Evolutionary conservation across 2,888 invertebrate species (phyloP).

Genomic region (Clivina fossor): DNA sequence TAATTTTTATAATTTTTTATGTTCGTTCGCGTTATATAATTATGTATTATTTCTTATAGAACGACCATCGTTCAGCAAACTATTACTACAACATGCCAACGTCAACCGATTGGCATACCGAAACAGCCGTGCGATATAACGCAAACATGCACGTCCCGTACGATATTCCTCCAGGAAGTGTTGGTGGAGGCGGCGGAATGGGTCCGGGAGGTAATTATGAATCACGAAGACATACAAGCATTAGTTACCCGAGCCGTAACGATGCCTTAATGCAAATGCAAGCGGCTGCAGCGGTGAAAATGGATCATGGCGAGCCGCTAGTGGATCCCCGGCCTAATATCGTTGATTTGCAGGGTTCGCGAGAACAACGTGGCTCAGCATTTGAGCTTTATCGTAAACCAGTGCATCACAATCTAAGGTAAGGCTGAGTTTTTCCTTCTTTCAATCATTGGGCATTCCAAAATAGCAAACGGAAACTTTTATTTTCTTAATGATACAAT

Average conservation of each 20-base stretch:
- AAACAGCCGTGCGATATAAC: conserved; percentile 47
- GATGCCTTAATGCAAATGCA: conserved; percentile 29
- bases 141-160: conserved; percentile 49
- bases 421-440: conserved; percentile 45
- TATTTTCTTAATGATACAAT: too few relatives aligned
- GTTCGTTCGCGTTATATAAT: background rate
- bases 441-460: too few relatives aligned
- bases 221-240: conserved; percentile 51
- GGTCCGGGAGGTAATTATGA: conserved; percentile 41
- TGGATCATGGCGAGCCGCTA: conserved; percentile 41
- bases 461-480: too few relatives aligned
- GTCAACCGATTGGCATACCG: conserved; percentile 42
- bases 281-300: conserved; percentile 25
- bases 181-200: background rate
- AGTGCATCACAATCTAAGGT: conserved; percentile 81
- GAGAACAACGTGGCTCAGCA: conserved; percentile 91
- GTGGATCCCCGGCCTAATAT: conserved; percentile 44
- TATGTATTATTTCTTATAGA: conserved; percentile 16
- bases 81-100: conserved; percentile 38
- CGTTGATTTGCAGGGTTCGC: conserved; percentile 76
- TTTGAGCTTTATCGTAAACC: conserved; percentile 93
- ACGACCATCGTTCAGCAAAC: conserved; percentile 36
- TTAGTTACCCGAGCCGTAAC: conserved; percentile 49
- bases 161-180: conserved; percentile 47
- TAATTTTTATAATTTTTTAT: too few relatives aligned